These are phyloP conservation scores for Mythimna loreyi DNA, from an alignment of 2,888 invertebrate species.

Conservation along the genomic window DNA sequence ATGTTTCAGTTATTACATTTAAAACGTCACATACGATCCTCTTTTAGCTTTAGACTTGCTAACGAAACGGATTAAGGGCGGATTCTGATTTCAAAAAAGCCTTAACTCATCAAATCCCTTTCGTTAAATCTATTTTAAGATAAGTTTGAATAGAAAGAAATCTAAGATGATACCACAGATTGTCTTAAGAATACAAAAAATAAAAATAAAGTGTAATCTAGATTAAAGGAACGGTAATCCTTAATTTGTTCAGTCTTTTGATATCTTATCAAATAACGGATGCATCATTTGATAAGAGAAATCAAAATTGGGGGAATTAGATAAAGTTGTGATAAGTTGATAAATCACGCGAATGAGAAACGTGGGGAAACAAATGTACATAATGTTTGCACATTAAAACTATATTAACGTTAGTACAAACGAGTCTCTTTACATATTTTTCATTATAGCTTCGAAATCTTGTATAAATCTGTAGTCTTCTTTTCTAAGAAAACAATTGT, in stretches of 20 bases:
- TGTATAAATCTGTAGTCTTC: too few relatives aligned
- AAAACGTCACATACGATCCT: slow-evolving; percentile 6
- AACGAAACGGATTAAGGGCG: slow-evolving; percentile 12
- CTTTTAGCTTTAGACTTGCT: slow-evolving; percentile 15
- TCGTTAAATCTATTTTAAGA: background rate
- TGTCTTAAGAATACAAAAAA: background rate
- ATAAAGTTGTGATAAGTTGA: slow-evolving; percentile 24
- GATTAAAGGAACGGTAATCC: slow-evolving; percentile 15
- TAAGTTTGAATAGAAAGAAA: slow-evolving; percentile 1
- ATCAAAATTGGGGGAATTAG: slow-evolving; percentile 43
- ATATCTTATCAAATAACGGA: slow-evolving; percentile 38
- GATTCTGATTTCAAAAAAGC: slow-evolving; percentile 8
- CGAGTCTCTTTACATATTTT: too few relatives aligned
- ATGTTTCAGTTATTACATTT: slow-evolving; percentile 28
- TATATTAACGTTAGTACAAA: too few relatives aligned
- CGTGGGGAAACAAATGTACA: slow-evolving; percentile 1
- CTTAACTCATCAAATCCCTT: background rate
- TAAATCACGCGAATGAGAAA: slow-evolving; percentile 25
- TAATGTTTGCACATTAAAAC: background rate
- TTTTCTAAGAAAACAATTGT: too few relatives aligned
- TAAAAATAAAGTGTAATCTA: background rate
- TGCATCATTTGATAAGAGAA: slow-evolving; percentile 39
- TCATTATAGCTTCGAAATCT: too few relatives aligned
- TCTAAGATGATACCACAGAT: slow-evolving; percentile 4
- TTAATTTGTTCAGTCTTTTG: slow-evolving; percentile 30